These are phyloP conservation scores for Dendrolimus houi DNA, from an alignment of 2,888 invertebrate genomes.

Conservation along the genomic window DNA sequence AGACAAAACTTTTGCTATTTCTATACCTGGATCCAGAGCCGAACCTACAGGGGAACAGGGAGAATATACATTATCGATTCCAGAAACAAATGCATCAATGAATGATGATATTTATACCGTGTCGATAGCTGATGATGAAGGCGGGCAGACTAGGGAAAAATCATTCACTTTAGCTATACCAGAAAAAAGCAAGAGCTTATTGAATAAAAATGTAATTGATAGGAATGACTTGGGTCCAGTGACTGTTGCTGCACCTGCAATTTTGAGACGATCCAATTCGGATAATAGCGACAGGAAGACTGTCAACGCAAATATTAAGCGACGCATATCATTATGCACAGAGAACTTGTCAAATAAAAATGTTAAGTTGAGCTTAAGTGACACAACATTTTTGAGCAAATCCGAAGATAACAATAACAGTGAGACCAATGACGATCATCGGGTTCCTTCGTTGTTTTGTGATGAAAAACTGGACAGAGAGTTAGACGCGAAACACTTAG, in stretches of 20 bases:
- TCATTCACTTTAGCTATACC: slow-evolving; percentile 66
- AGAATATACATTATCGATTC: slow-evolving; percentile 68
- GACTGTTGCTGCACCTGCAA: slow-evolving; percentile 62
- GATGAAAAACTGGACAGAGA: slow-evolving; percentile 70
- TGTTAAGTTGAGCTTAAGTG: slow-evolving; percentile 27
- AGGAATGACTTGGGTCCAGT: slow-evolving; percentile 41
- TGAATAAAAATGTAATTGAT: slow-evolving; percentile 54
- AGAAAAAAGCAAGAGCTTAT: slow-evolving; percentile 62
- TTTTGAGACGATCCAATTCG: slow-evolving; percentile 64
- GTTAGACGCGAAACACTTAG: slow-evolving; percentile 45
- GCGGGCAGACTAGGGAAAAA: slow-evolving; percentile 49
- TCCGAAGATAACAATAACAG: slow-evolving; percentile 24
- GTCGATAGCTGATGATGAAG: slow-evolving; percentile 68
- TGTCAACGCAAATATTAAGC: slow-evolving; percentile 45
- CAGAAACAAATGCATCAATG: slow-evolving; percentile 68
- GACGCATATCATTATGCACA: slow-evolving; percentile 61
- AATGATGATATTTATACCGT: slow-evolving; percentile 73
- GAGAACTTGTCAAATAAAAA: slow-evolving; percentile 50
- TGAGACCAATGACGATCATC: slow-evolving; percentile 56
- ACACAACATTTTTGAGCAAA: slow-evolving; percentile 25
- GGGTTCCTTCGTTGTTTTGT: slow-evolving; percentile 69
- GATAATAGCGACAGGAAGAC: slow-evolving; percentile 63
- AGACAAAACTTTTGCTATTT: slow-evolving; percentile 56
- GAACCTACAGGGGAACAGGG: slow-evolving; percentile 69
- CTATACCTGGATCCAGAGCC: slow-evolving; percentile 64